Conservation (phyloP, 2,797 vertebrate species). For the Acanthis flammea region DNA sequence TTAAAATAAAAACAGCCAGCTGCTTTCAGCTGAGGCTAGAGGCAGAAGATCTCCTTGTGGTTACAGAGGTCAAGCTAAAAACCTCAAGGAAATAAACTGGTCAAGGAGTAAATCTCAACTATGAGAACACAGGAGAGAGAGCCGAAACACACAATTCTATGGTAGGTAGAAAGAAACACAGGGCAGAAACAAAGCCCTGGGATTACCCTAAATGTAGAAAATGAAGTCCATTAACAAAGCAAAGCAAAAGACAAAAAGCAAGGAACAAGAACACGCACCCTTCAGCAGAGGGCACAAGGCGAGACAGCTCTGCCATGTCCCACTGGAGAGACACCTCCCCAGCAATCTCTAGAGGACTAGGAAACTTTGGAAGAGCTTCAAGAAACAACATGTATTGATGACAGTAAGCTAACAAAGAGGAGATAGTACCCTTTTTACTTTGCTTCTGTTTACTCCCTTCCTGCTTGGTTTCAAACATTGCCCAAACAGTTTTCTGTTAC, state of each 20-base stretch:
- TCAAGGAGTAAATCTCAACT: not conserved
- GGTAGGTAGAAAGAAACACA: not conserved
- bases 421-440: not conserved
- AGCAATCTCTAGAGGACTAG: not conserved
- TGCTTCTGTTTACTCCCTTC: not conserved
- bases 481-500: not conserved
- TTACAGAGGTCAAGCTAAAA: not conserved
- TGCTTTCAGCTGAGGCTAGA: not conserved
- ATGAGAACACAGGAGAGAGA: not conserved
- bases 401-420: not conserved
- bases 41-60: not conserved
- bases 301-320: not conserved
- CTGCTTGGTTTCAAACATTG: not conserved
- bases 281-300: not conserved
- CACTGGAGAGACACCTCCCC: not conserved
- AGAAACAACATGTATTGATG: not conserved
- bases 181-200: not conserved
- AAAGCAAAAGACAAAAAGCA: not conserved
- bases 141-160: not conserved
- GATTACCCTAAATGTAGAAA: not conserved
- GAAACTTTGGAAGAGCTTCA: not conserved
- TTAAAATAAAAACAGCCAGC: not conserved
- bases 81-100: not conserved
- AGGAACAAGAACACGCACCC: accelerated
- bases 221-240: not conserved